Base-by-base conservation (phyloP, 1,140 invertebrate genomes). In the Ostrea edulis region DNA sequence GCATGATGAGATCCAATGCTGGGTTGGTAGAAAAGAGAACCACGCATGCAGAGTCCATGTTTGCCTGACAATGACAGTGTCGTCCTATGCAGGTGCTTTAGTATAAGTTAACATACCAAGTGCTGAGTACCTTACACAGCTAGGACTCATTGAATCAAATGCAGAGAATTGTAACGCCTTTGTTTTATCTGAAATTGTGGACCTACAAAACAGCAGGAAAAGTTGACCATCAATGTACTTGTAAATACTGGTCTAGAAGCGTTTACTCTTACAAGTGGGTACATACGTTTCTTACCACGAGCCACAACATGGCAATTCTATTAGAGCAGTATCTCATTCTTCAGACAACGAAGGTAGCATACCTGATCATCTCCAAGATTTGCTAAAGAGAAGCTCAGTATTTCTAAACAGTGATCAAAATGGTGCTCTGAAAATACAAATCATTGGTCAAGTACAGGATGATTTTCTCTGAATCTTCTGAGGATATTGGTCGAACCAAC, bases 1-100 rank as follows among this genome's bases (percentile, higher is more conserved):
- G 11, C n/a, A 9, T 8, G 20, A 53, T 22, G 62, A 86, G 8
- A 88, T 83, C 7, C 71, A 83, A 53, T 89, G 88, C 55, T 89
- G 84, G 54, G 52, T 82, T 14, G 53, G 9, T 11, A 29, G 51
- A 5, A 52, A 54, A 20, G n/a, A 44, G 68, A 77, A 25, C 68
- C 7, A 8, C 2, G n/a, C 9, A 25, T 77, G 68, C 12, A 14
- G 68, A 29, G 68, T 77, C n/a, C 35, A 22, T 5, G 0, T 44
- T 9, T 0, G n/a, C 7, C 5, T 5, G 20, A 29, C 68, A 77
- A 22, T 22, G 3, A 77, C 22, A 7, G 5, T 77, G n/a, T 22
- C 68, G 25, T 2, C 68, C 5, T 22, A 77, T 44, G 3, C 68
- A 25, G 68, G 68, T 44, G 22, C 68, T 8, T 4, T 77, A 11